Evolutionary conservation across 2,888 invertebrate species (phyloP).

Genomic region (Prosopocoilus inquinatus): DNA sequence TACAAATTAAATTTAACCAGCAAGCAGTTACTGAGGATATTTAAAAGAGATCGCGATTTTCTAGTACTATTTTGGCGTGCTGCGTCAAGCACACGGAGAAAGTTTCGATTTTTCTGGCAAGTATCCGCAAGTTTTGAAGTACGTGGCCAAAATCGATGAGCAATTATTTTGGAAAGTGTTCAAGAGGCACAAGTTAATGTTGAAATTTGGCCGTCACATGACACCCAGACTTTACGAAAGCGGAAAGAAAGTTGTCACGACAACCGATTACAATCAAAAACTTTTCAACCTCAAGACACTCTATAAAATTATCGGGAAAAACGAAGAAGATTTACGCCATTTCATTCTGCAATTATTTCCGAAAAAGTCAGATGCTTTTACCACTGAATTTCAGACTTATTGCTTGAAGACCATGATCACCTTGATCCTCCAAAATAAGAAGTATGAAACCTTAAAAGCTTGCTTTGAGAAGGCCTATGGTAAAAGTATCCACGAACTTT

Average conservation of each 20-base stretch:
- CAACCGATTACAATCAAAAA: not conserved
- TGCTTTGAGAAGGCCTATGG: slow-evolving; percentile 9
- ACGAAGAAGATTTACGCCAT: slow-evolving; percentile 1
- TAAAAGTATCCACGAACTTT: not conserved
- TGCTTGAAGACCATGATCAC: not conserved
- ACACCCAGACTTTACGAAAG: slow-evolving; percentile 10
- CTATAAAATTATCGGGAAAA: slow-evolving; percentile 1
- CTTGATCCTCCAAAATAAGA: not conserved
- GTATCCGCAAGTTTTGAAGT: slow-evolving; percentile 5
- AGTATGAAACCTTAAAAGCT: not conserved
- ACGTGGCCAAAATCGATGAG: slow-evolving; percentile 8
- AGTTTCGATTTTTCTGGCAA: not conserved
- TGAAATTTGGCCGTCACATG: slow-evolving; percentile 9
- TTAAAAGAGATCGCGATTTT: slow-evolving; percentile 18
- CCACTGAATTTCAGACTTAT: not conserved
- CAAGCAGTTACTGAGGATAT: slow-evolving; percentile 17
- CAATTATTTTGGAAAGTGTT: slow-evolving; percentile 7
- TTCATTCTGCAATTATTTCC: slow-evolving; percentile 9
- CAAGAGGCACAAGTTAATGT: slow-evolving; percentile 6
- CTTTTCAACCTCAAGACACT: slow-evolving; percentile 2
- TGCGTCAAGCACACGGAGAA: not conserved
- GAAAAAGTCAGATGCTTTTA: slow-evolving; percentile 7
- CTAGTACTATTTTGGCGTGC: slow-evolving; percentile 16
- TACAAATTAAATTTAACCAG: slow-evolving; percentile 14
- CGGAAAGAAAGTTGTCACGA: not conserved